Conservation (phyloP, 2,888 invertebrate genomes). For the Cordilura impudica region DNA sequence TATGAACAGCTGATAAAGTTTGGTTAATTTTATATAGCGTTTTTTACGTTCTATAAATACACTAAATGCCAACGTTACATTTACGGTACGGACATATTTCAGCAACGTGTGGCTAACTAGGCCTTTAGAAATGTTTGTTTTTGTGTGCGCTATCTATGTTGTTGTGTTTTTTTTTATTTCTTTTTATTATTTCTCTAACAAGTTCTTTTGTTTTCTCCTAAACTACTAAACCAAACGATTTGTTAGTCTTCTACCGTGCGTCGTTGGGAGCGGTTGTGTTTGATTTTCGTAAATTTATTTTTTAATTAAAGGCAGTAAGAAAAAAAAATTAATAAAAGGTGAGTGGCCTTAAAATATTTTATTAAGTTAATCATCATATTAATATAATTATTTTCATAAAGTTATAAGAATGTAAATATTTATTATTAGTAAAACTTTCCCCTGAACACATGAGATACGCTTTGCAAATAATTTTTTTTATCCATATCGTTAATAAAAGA, state of each 20-base stretch:
- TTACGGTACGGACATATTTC: too few species aligned
- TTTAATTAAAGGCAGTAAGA: not conserved
- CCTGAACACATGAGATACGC: too few species aligned
- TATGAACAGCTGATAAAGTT: too few species aligned
- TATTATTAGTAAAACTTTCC: not conserved
- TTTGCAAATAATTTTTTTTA: not conserved
- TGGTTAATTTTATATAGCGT: too few species aligned
- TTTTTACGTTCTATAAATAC: too few species aligned
- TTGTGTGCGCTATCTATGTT: slow-evolving; percentile 4
- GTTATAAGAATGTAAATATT: too few species aligned
- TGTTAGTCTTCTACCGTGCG: slow-evolving; percentile 44
- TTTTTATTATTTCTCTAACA: slow-evolving; percentile 39
- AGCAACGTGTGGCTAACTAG: not conserved
- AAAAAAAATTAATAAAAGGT: slow-evolving; percentile 34
- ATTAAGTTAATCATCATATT: not conserved
- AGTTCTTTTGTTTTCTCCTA: slow-evolving; percentile 46
- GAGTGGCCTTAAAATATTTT: slow-evolving; percentile 10
- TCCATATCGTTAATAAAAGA: not conserved
- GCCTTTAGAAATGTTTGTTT: slow-evolving; percentile 6
- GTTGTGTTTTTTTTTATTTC: slow-evolving; percentile 10
- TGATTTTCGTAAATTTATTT: not conserved
- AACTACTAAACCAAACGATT: slow-evolving; percentile 41
- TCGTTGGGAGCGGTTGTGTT: slow-evolving; percentile 49
- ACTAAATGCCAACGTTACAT: too few species aligned
- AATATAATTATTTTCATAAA: not conserved